Conservation (phyloP, 2,888 invertebrate genomes). For the Spodoptera littoralis region DNA sequence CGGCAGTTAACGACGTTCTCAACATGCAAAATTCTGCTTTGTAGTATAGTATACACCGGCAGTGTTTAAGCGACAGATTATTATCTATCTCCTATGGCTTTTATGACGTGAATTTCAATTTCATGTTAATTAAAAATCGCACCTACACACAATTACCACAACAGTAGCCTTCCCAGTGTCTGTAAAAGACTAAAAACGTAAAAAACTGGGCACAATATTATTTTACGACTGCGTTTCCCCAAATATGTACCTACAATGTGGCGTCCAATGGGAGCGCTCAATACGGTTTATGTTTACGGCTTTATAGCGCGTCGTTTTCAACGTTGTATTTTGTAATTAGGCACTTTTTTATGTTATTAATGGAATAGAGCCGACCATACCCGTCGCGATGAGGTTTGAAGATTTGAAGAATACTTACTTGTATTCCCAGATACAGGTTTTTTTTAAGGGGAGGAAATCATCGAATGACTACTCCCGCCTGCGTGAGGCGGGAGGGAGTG, state of each 20-base stretch:
- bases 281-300: background rate
- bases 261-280: background rate
- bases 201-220: background rate
- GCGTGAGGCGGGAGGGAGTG: too few relatives aligned
- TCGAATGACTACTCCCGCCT: too few relatives aligned
- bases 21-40: too few relatives aligned
- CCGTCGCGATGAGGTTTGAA: background rate
- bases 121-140: too few relatives aligned
- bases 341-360: slow-evolving; percentile 33
- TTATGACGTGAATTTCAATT: too few relatives aligned
- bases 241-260: background rate
- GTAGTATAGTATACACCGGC: background rate
- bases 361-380: slow-evolving; percentile 15
- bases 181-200: slow-evolving; percentile 4
- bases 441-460: too few relatives aligned
- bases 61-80: background rate
- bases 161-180: background rate
- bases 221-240: slow-evolving; percentile 19
- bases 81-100: background rate
- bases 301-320: slow-evolving; percentile 7
- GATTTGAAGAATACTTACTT: too few relatives aligned
- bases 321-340: slow-evolving; percentile 23
- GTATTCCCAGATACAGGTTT: too few relatives aligned
- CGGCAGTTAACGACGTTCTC: too few relatives aligned
- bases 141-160: background rate